A percentile compares a stretch with the other conserved stretches of the same genome.
Evolutionary conservation across 2,797 vertebrate species (phyloP).

Genomic region (Anguilla marmorata): DNA sequence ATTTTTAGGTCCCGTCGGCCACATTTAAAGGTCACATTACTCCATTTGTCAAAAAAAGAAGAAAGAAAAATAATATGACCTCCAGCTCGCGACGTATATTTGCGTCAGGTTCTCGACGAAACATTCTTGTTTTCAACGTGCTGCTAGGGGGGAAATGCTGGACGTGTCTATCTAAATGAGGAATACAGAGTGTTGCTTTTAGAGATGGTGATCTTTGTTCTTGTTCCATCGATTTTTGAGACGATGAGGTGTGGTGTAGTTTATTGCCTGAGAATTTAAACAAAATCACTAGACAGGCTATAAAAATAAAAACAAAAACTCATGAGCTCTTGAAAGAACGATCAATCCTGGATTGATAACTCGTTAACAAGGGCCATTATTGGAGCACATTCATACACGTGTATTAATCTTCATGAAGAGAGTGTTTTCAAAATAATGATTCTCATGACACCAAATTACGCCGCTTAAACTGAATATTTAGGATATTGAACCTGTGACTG

Average conservation of each 20-base stretch:
- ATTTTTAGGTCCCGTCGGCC: constrained; percentile 21
- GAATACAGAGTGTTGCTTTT: neutral
- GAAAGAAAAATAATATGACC: neutral
- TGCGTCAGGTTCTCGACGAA: neutral
- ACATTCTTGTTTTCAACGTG: neutral
- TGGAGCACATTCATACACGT: constrained; percentile 36
- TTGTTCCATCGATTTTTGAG: neutral
- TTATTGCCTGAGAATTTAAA: neutral
- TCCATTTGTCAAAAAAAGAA: constrained; percentile 27
- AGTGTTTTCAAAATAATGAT: constrained; percentile 51
- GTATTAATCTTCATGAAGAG: constrained; percentile 59
- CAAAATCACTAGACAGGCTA: neutral
- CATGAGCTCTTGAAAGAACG: neutral
- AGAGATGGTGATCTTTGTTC: neutral
- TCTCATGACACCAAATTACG: constrained; percentile 55
- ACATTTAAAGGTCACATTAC: constrained; percentile 30
- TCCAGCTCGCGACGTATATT: constrained; percentile 5
- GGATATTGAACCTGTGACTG: neutral
- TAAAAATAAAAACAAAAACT: neutral
- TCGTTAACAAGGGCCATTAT: neutral
- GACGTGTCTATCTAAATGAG: neutral
- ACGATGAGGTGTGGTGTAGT: neutral
- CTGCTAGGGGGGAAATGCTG: neutral
- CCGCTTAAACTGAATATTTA: neutral
- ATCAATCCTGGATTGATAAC: constrained; percentile 19